Base-by-base conservation (phyloP, 2,797 vertebrate species). In the Geotrypetes seraphini region DNA sequence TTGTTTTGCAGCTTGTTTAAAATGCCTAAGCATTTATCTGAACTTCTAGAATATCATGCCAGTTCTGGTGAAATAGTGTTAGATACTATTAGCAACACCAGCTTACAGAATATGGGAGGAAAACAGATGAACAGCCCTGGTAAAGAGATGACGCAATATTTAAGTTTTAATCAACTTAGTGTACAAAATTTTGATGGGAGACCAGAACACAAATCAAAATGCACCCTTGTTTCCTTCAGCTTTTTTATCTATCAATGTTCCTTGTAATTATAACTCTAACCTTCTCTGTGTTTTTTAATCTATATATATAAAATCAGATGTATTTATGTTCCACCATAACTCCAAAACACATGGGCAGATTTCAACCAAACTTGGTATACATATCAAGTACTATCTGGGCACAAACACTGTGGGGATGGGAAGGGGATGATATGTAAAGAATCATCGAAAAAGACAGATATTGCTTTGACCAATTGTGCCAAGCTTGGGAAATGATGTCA, bases 1-100 rank as follows among this genome's bases (percentile, higher is more conserved):
- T 50, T 27, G 13, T 57, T 50, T 58, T 67, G 5, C 60, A 83
- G 80, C 17, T 76, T 84, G 53, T 84, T 83, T 75, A 71, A 71
- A 56, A 47, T 22, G 34, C 22, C 64, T 50, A 51, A 36, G 39
- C 57, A 4, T 36, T 39, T 3, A 1, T 31, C 46, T 37, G 40
- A 21, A 27, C 61, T 14, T 57, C 31, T 19, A 50, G 43, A 36
- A 31, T 53, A 30, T 45, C 41, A 45, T 43, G 38, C 34, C 6
- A 32, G 2, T 54, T 31, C 22, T 32, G 4, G 43, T 40, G 32
- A 45, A 38, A 16, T 25, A 38, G 47, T 43, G 43, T 38, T 31
- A 47, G 23, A 13, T 20, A 27, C 14, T 34, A 22, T 18, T 32
- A 34, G 28, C 14, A 34, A 18, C 54, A 50, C 49, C 41, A n/a